A percentile compares a stretch with the other conserved stretches of the same genome.
phyloP scores from a whole-genome alignment of 1,140 invertebrate species.

The Armadillidium nasatum region DNA sequence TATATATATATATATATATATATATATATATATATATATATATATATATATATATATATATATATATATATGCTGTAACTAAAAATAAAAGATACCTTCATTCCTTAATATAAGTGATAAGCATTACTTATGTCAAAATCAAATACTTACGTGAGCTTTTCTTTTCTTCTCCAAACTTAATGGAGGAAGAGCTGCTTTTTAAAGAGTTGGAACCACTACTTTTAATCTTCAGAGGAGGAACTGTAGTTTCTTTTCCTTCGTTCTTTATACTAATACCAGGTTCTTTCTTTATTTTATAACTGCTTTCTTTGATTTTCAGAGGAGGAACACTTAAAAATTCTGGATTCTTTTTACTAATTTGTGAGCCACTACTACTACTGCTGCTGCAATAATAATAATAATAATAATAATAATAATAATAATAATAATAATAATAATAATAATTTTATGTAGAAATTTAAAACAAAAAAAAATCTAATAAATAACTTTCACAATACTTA shows the following conservation, averaged over 20 bases:
- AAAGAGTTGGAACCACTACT: background rate
- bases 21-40: no score
- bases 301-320: background rate
- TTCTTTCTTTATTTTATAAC: background rate
- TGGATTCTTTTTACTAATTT: background rate
- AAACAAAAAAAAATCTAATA: background rate
- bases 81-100: no score
- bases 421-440: no score
- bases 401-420: no score
- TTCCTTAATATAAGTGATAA: no score
- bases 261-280: background rate
- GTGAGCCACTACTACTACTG: background rate
- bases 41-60: no score
- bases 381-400: no score
- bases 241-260: conserved; percentile 4
- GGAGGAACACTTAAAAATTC: background rate
- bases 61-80: no score
- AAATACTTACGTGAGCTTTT: background rate
- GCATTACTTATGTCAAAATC: no score
- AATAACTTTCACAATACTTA: no score
- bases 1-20: no score
- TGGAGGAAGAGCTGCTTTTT: background rate
- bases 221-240: conserved; percentile 26
- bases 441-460: no score
- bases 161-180: background rate